Base-by-base conservation (phyloP, 2,113 vertebrate genomes). In the Epinephelus lanceolatus region DNA sequence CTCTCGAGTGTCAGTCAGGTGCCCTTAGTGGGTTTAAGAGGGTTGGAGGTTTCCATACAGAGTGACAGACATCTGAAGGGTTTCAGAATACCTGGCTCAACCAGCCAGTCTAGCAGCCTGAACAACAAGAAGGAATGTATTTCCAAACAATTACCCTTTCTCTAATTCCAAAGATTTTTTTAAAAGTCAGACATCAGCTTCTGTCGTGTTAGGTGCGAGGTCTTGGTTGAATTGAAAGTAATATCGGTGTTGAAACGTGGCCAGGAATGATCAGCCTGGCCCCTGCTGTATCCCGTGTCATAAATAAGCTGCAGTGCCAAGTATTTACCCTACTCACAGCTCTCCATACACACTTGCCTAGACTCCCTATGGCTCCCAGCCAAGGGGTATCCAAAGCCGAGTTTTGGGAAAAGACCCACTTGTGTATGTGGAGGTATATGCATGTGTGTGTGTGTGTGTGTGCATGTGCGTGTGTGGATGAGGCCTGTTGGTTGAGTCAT, bases 251-350 rank as follows among this genome's bases (percentile, higher is more conserved):
- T 84, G 67, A 83, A 75, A 71, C 21, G 51, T n/a, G 40, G 53
- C 71, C 25, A 77, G 68, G 84, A 65, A 63, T 11, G 59, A 75
- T 47, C 52, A 60, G 75, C 33, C 30, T 73, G 70, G 23, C 53
- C 68, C 25, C 21, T 30, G 55, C 59, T 73, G 78, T 71, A 74
- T 87, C 68, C 82, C 19, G 75, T 90, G 83, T 91, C 89, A 88
- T 86, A 91, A 90, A 94, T 89, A 94, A 84, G 78, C 40, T 59
- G 47, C 40, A 15, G 71, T 77, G 89, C 89, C 92, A 92, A 84
- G 78, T 67, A 84, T 91, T 88, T 69, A 85, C 65, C 79, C 77
- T 51, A 71, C 72, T 83, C 71, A 63, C 14, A 74, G 63, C 86
- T 81, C 78, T 70, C 78, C 60, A 77, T 77, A 83, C 63, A 53